A percentile compares a stretch with the other conserved stretches of the same genome.
phyloP scores from a whole-genome alignment of 2,113 vertebrate species.

The Nerophis ophidion region DNA sequence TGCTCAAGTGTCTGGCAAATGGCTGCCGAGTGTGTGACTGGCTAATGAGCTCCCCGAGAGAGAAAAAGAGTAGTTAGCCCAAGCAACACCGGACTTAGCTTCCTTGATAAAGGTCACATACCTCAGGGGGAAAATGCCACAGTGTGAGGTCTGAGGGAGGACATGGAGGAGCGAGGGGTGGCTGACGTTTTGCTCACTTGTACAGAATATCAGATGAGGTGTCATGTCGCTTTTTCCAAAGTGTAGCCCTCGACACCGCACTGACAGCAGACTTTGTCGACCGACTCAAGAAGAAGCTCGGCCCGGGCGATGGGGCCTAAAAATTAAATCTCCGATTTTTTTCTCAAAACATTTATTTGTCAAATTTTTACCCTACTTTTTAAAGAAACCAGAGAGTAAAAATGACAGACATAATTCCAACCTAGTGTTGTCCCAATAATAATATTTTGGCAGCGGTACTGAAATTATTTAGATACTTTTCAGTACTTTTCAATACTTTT shows the following conservation, averaged over 20 bases:
- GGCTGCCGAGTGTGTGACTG: conserved; percentile 41
- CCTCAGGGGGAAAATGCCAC: conserved; percentile 54
- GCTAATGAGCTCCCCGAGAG: conserved; percentile 65
- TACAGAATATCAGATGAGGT: conserved; percentile 27
- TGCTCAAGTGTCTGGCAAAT: conserved; percentile 57
- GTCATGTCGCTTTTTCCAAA: conserved; percentile 8
- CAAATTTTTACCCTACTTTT: no score
- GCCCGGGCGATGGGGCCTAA: no score
- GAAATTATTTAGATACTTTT: no score
- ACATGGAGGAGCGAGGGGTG: conserved; percentile 4
- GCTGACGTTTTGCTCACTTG: conserved; percentile 30
- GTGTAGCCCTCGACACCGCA: conserved; percentile 1
- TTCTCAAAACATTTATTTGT: no score
- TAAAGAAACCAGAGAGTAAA: no score
- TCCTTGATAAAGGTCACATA: conserved; percentile 59
- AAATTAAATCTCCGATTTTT: no score
- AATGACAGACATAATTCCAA: no score
- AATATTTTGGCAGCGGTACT: no score
- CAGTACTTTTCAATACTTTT: no score
- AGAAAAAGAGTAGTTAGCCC: conserved; percentile 57
- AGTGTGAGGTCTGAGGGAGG: conserved; percentile 33
- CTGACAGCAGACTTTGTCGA: neutral
- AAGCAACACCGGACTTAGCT: conserved; percentile 50
- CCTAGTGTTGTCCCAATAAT: no score
- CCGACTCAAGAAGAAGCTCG: neutral